Base-by-base conservation (phyloP, 2,113 vertebrate species). In the Sciurus niger region DNA sequence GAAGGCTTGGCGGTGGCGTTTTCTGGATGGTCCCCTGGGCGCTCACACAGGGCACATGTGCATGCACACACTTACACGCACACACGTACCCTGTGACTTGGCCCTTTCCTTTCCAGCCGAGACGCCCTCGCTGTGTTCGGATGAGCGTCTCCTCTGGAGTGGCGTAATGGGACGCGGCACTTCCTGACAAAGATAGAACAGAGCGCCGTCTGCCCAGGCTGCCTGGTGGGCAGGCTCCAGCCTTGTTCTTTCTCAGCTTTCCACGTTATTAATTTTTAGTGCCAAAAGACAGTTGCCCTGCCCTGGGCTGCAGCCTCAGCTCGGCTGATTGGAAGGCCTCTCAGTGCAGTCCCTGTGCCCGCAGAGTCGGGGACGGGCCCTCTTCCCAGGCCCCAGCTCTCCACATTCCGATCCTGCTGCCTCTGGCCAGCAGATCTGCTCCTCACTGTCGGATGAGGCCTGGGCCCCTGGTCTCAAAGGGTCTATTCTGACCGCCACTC, bases 121-220 rank as follows among this genome's bases (percentile, higher is more conserved):
- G 53, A 12, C 55, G 80, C 83, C 37, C 40, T 97, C 88, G 83
- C 93, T 70, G 55, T 22, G 11, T 0, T 83, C 46, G 65, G 97
- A 58, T 63, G 85, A 94, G 60, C 95, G 53, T 98, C 97, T 98
- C 88, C 93, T 11, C 10, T 70, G 43, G 90, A 96, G 96, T 89
- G 85, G 96, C 90, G 90, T 96, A 97, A 98, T 97, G 78, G 95
- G 97, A 98, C 53, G 55, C 94, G 97, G 95, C 96, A 97, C 98
- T 94, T 89, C 43, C 74, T 84, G 96, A 96, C 98, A 98, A 98
- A 98, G 98, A 98, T 98, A 99, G 98, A 98, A 97, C 1, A 24
- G 4, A 48, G 67, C 92, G 95, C 58, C 95, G 97, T 95, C 93
- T 94, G 97, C 94, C 97, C 94, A 96, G 97, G 94, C 91, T 97